A percentile compares a stretch with the other conserved stretches of the same genome.
phyloP scores from a whole-genome alignment of 2,113 vertebrate species.

The Vulpes lagopus region DNA sequence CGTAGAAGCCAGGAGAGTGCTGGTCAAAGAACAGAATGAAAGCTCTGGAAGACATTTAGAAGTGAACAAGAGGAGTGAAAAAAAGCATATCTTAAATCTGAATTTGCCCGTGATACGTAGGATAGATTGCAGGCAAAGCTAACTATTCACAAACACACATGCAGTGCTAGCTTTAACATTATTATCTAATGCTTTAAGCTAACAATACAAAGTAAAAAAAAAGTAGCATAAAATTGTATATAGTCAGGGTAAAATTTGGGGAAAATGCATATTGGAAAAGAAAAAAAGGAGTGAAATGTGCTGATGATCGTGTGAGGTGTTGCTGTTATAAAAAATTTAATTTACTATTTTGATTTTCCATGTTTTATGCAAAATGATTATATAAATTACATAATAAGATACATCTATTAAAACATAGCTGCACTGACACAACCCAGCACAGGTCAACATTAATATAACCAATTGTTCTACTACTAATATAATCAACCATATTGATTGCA shows the following conservation, averaged over 20 bases:
- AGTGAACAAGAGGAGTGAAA: neutral
- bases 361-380: neutral
- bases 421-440: neutral
- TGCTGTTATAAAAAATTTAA: neutral
- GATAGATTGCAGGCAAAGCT: neutral
- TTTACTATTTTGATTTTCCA: neutral
- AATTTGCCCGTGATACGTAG: neutral
- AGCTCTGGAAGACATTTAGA: neutral
- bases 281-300: neutral
- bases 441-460: slow-evolving; percentile 11
- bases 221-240: neutral
- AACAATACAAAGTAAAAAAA: neutral
- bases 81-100: neutral
- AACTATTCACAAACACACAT: neutral
- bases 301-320: neutral
- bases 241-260: neutral
- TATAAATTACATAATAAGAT: neutral
- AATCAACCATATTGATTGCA: neutral
- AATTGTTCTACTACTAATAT: neutral
- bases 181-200: neutral
- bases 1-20: neutral
- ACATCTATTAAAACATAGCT: slow-evolving; percentile 4
- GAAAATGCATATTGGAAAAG: neutral
- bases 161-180: neutral
- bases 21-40: neutral